Percentiles rank a stretch among this genome's conserved stretches.
These are phyloP conservation scores for Peromyscus attwateri DNA, from an alignment of 2,797 vertebrate genomes.

Conservation along the genomic window DNA sequence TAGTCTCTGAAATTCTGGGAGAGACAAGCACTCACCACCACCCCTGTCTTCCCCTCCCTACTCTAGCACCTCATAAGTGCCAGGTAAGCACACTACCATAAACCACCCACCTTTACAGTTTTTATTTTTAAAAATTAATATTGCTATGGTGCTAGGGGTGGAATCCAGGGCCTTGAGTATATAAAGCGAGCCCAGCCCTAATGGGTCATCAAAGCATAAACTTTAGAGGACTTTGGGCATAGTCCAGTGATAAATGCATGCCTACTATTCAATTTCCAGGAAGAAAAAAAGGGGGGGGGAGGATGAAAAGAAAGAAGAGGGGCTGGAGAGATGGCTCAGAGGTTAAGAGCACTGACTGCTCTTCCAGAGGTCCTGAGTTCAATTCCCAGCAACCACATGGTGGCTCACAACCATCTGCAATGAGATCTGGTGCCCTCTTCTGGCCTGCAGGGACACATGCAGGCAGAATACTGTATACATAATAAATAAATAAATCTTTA, in stretches of 20 bases:
- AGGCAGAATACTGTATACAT: no score
- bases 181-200: neutral
- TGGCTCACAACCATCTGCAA: no score
- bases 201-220: neutral
- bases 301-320: no score
- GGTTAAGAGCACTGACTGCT: no score
- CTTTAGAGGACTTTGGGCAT: neutral
- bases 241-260: no score
- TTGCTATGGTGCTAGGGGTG: neutral
- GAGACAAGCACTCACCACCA: neutral
- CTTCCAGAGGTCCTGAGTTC: no score
- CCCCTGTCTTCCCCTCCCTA: neutral
- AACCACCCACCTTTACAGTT: neutral
- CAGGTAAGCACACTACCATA: neutral
- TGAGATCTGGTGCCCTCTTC: no score
- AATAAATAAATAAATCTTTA: no score
- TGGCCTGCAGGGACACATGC: no score
- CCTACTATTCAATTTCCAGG: neutral
- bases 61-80: neutral
- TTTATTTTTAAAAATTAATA: neutral
- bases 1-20: neutral
- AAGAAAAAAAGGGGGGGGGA: rapidly evolving
- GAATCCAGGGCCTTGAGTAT: neutral
- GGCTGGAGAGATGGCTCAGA: no score
- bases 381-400: no score